Base-by-base conservation (phyloP, 1,140 invertebrate species). In the Psix sp. region DNA sequence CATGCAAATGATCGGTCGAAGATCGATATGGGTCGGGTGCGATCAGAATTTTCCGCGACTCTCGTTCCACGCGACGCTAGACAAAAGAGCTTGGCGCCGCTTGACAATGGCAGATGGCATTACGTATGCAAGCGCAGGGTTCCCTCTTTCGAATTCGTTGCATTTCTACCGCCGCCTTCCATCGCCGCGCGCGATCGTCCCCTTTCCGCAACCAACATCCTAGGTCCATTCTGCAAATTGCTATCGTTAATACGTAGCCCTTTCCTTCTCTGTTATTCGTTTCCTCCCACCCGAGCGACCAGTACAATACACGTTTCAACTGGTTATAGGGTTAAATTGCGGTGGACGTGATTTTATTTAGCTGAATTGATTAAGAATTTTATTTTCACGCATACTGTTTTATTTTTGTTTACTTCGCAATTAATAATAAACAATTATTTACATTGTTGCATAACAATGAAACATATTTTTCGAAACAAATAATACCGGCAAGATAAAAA, bases 1-100 rank as follows among this genome's bases (percentile, higher is more conserved):
- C 82, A 87, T 87, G 85, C 85, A 87, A 87, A 87, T 87, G 85
- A 87, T 87, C 84, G 84, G 84, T 78, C 82, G 82, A 86, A 86
- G 84, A 86, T 87, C 84, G 84, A 87, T 86, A 85, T 77, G 78
- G 77, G 77, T 78, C 67, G 66, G 79, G 73, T 79, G 78, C 82
- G 84, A 85, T 86, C 84, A 85, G 84, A 86, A 86, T 87, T 87
- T 86, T 83, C 79, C 82, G 75, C 77, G 74, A 74, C 52, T 68
- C 67, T 68, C 71, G 60, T 77, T 68, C 71, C 21, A 60, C 77
- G 62, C 56, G 72, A 31, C 71, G 66, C 62, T 72, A 81, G 80
- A 84, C 83, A 86, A 84, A 84, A 82, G 83, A 76, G 73, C 54
- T 57, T 63, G 75, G 72, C 79, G 76, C 77, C 74, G 59, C 74